Percentiles rank a stretch among this genome's conserved stretches.
Conservation (phyloP, 2,888 invertebrate species). For the Steromphala cineraria region DNA sequence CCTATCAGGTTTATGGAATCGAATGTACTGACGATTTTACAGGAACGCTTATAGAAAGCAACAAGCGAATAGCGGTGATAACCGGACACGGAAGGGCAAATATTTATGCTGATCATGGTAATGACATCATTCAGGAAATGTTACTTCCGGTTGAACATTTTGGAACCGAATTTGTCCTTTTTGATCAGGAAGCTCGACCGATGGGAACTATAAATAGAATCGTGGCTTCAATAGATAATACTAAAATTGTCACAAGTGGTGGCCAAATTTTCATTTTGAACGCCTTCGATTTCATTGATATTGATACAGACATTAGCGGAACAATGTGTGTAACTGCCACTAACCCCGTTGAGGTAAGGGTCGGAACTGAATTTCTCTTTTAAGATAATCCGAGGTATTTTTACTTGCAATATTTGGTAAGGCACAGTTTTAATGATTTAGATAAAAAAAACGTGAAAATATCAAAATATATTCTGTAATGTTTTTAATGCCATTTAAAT, state of each 20-base stretch:
- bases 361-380: too few relatives aligned
- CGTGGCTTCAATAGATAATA: not conserved
- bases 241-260: not conserved
- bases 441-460: too few relatives aligned
- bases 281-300: not conserved
- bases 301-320: not conserved
- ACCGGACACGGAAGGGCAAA: not conserved
- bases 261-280: not conserved
- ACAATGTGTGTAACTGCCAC: too few relatives aligned
- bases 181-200: not conserved
- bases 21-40: not conserved
- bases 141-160: not conserved
- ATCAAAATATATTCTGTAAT: too few relatives aligned
- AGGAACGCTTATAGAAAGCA: not conserved
- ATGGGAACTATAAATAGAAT: not conserved
- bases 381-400: too few relatives aligned
- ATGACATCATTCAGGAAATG: not conserved
- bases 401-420: too few relatives aligned
- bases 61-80: not conserved
- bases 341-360: too few relatives aligned
- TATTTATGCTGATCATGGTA: not conserved
- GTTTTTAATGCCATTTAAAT: too few relatives aligned
- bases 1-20: not conserved
- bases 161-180: not conserved
- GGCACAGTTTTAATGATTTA: too few relatives aligned